Evolutionary conservation across 2,888 invertebrate genomes (phyloP), one percentile per base, ranked within the genome.

Genomic region (Phania funesta): DNA sequence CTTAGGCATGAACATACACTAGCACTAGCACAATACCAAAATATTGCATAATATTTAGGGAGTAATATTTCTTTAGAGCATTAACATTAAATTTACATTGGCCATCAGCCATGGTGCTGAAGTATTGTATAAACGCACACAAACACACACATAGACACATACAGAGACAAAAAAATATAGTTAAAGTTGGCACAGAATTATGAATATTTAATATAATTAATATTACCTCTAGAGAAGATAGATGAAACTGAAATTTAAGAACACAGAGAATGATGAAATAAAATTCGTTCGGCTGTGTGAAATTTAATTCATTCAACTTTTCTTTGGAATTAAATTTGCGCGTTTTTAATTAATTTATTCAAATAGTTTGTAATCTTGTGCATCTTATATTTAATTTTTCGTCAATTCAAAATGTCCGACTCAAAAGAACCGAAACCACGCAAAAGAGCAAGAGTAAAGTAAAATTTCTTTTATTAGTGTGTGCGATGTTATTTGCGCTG

Each of bases 261-360:
- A 41, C 35, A 24, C 44, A 29, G 41, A 29, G 13, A 9, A 48
- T 11, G 24, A 8, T 48, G 29, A 50, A 56, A 18, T 22, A 58
- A 20, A 67, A 32, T 20, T 32, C 44, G n/a, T 46, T 68, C 60
- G 22, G 29, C n/a, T 56, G 13, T 38, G 2, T 50, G 16, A 50
- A 67, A 76, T 76, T 60, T 60, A 76, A 67, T 67, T 60, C 44
- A 71, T 46, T 73, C 38, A 50, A 56, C 16, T 44, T 3, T 58
- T 52, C 6, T 5, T 46, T 79, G 26, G 20, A 35, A 52, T 26
- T 58, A 9, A 65, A 50, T 60, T 65, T 35, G 68, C 68, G 77
- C 77, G 82, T 80, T 68, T 67, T 73, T 83, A 83, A 84, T 83
- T 84, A 82, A 83, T 82, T 83, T 83, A 83, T 82, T 84, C 78